A percentile compares a stretch with the other conserved stretches of the same genome.
Evolutionary conservation across 2,113 vertebrate species (phyloP).

Genomic region (Perognathus longimembris): DNA sequence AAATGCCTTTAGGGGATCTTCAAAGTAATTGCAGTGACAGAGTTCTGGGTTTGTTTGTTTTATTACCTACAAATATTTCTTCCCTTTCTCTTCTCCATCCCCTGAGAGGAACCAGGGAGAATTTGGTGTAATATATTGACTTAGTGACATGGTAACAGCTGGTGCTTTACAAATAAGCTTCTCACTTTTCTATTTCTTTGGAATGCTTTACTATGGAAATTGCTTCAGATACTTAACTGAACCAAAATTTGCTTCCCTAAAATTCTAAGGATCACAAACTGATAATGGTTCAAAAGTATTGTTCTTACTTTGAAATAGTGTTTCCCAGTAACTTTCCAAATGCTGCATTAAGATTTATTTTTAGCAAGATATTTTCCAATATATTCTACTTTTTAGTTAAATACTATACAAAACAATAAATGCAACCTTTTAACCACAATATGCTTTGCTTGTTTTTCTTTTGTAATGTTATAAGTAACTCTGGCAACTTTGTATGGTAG

Average conservation of each 20-base stretch:
- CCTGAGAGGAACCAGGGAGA: neutral
- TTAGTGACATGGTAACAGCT: neutral
- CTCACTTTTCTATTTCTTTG: constrained; percentile 39
- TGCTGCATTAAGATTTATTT: constrained; percentile 59
- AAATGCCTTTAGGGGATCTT: constrained; percentile 64
- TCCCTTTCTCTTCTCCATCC: constrained; percentile 8
- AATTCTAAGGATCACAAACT: neutral
- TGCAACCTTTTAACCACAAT: neutral
- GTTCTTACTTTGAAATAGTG: constrained; percentile 38
- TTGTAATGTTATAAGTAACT: neutral
- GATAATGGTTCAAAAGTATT: constrained; percentile 51
- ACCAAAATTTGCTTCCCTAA: constrained; percentile 41
- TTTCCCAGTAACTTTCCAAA: constrained; percentile 33
- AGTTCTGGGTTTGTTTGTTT: neutral
- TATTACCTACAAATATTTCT: constrained; percentile 3
- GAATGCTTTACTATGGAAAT: constrained; percentile 52
- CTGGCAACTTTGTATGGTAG: neutral
- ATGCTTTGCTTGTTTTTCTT: neutral
- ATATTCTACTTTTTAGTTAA: constrained; percentile 70
- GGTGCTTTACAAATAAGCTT: constrained; percentile 38
- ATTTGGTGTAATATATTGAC: constrained; percentile 36
- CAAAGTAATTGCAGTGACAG: constrained; percentile 54
- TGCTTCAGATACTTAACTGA: constrained; percentile 14
- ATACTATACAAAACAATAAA: constrained; percentile 72
- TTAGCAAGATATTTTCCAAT: constrained; percentile 51